Base-by-base conservation (phyloP, 2,797 vertebrate species). In the Taeniopygia guttata region DNA sequence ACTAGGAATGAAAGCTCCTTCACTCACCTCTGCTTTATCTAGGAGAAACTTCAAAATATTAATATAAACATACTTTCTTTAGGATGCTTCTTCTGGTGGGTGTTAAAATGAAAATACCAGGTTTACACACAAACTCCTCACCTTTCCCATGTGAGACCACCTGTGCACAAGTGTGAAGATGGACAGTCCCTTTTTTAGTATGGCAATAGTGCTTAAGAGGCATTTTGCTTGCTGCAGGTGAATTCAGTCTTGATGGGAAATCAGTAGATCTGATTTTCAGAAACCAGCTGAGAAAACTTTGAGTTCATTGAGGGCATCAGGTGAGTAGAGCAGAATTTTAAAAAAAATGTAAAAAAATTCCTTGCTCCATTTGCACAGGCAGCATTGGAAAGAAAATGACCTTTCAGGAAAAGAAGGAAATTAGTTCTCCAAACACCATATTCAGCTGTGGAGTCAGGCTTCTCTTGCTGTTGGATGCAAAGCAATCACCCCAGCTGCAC, bases 291-390 rank as follows among this genome's bases (percentile, higher is more conserved):
- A 75, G 62, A 48, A 83, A 87, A 84, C 26, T 80, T 36, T 26
- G 51, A 54, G 25, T 66, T 86, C n/a, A 48, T 32, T 56, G 48
- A 58, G 17, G 30, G 5, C 27, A 60, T n/a, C 32, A 34, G 10
- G 11, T 48, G 9, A 86, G 19, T 38, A 88, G 9, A 86, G 12
- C 3, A n/a, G 23, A 20, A n/a, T 49, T 74, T 0, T 30, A 72
- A 58, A 56, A 54, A 9, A 9, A 2, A 12, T 0, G 3, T 9
- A 4, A 10, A 40, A 36, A 30, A 18, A 20, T 5, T 20, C 10
- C 10, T 76, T 80, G 25, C 4, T 79, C 26, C 54, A n/a, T 70
- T 85, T 87, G 29, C 56, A 58, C 27, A 74, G 32, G 29, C 3
- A 5, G 60, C 25, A 55, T 21, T 36, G 38, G 42, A 90, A 94